Evolutionary conservation across 92 coral and sea anemone genomes (phyloP).

Genomic region (Chrysogorgia sp.): DNA sequence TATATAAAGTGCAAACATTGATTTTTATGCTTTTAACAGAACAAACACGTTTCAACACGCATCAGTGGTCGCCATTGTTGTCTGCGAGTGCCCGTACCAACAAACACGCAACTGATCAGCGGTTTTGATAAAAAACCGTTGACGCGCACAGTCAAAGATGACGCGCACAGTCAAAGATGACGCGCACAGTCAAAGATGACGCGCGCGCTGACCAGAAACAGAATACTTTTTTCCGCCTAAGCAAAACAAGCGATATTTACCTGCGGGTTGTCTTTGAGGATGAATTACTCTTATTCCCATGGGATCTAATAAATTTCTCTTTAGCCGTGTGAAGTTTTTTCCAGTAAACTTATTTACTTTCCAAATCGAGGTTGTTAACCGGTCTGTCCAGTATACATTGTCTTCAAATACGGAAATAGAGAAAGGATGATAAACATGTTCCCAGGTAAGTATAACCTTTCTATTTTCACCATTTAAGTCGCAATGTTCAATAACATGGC

Average conservation of each 20-base stretch:
- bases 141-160: too few relatives aligned
- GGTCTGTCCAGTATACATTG: slow-evolving; percentile 71
- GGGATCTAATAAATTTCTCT: slow-evolving; percentile 16
- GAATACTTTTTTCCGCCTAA: too few relatives aligned
- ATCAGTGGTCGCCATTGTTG: too few relatives aligned
- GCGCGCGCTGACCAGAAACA: too few relatives aligned
- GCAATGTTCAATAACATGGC: slow-evolving; percentile 60
- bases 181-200: too few relatives aligned
- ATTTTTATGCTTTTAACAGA: too few relatives aligned
- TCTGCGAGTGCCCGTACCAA: too few relatives aligned
- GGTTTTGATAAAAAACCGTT: too few relatives aligned
- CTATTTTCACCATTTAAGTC: slow-evolving; percentile 64
- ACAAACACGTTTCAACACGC: too few relatives aligned
- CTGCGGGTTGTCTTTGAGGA: slow-evolving; percentile 60
- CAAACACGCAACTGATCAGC: too few relatives aligned
- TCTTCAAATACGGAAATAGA: slow-evolving; percentile 65
- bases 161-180: too few relatives aligned
- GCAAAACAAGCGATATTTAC: slow-evolving; percentile 29
- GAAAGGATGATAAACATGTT: slow-evolving; percentile 53
- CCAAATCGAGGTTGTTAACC: slow-evolving; percentile 47
- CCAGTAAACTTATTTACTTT: slow-evolving; percentile 71
- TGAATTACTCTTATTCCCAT: slow-evolving; percentile 62
- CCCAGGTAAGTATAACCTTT: slow-evolving; percentile 33
- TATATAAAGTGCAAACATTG: too few relatives aligned
- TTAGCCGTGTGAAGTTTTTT: slow-evolving; percentile 21